Evolutionary conservation across 2,113 vertebrate genomes (phyloP).

Genomic region (Gambusia holbrooki): DNA sequence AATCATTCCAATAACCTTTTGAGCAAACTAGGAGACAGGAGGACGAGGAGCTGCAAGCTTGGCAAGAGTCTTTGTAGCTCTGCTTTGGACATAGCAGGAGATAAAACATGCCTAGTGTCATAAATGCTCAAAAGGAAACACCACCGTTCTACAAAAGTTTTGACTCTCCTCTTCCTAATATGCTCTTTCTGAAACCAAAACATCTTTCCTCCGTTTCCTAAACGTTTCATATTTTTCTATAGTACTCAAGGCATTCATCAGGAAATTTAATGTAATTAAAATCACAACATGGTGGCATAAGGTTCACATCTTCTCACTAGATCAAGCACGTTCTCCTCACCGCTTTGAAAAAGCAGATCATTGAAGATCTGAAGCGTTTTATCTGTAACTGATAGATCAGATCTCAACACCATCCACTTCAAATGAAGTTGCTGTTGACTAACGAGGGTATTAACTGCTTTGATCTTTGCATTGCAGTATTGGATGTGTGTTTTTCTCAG

Average conservation of each 20-base stretch:
- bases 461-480: neutral
- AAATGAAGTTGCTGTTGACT: slow-evolving; percentile 7
- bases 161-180: neutral
- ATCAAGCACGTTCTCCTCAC: neutral
- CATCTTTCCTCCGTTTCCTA: neutral
- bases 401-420: slow-evolving; percentile 7
- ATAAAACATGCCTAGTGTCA: neutral
- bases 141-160: neutral
- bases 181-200: neutral
- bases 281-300: neutral
- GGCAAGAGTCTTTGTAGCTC: neutral
- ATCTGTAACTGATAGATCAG: neutral
- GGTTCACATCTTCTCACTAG: neutral
- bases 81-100: too few species aligned
- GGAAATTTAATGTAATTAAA: neutral
- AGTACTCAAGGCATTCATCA: neutral
- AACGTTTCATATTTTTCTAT: neutral
- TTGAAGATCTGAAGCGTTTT: neutral
- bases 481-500: neutral
- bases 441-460: slow-evolving; percentile 1
- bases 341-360: neutral
- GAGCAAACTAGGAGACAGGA: too few species aligned
- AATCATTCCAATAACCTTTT: neutral
- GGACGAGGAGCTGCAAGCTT: neutral
- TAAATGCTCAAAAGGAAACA: neutral